Conservation (phyloP, 2,888 invertebrate genomes). For the Polydrusus tereticollis region DNA sequence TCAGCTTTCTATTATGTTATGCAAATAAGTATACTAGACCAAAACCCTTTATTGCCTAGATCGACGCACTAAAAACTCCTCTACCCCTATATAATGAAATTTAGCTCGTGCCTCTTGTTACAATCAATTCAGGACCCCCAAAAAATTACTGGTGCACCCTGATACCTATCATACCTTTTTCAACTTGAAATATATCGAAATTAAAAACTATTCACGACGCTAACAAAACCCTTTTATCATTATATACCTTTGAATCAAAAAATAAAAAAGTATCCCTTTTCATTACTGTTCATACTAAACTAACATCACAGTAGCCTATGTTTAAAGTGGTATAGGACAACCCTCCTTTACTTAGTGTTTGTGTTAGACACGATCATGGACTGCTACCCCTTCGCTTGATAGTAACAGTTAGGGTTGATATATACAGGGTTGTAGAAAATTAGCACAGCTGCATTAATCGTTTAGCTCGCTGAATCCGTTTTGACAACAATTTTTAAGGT, state of each 20-base stretch:
- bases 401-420: background rate
- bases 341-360: background rate
- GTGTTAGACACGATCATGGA: slow-evolving; percentile 3
- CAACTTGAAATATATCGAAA: slow-evolving; percentile 11
- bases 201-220: slow-evolving; percentile 13
- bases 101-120: background rate
- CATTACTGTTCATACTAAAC: slow-evolving; percentile 1
- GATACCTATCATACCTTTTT: slow-evolving; percentile 10
- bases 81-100: background rate
- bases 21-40: background rate
- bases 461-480: background rate
- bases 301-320: slow-evolving; percentile 2
- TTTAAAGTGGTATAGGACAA: slow-evolving; percentile 13
- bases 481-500: background rate
- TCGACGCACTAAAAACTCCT: background rate
- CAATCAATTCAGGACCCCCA: background rate
- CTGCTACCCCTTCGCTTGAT: background rate
- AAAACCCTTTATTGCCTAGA: background rate
- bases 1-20: no score
- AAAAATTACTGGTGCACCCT: slow-evolving; percentile 1
- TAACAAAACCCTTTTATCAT: slow-evolving; percentile 6
- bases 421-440: background rate
- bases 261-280: background rate
- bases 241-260: background rate
- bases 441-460: background rate